These are phyloP conservation scores for Ceriagrion tenellum DNA, from an alignment of 2,888 invertebrate genomes.

Conservation along the genomic window DNA sequence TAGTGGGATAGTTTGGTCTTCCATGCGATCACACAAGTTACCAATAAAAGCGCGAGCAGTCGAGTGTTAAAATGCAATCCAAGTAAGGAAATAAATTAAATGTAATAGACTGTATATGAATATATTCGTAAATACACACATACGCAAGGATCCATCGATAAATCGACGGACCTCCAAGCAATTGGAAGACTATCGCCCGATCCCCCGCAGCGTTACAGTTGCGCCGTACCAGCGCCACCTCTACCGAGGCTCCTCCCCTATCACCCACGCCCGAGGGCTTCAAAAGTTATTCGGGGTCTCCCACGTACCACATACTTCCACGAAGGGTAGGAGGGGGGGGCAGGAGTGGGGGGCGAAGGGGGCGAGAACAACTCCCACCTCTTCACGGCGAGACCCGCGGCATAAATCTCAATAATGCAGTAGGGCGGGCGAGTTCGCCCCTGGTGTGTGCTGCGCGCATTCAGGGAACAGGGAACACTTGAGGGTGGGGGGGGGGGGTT, in stretches of 20 bases:
- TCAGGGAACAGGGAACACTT: background rate
- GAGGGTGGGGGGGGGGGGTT: background rate
- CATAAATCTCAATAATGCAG: constrained; percentile 36
- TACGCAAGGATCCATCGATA: background rate
- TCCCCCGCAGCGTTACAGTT: background rate
- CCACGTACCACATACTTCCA: background rate
- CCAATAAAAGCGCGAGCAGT: no score
- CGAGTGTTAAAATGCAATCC: no score
- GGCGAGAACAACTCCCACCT: background rate
- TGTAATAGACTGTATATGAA: no score
- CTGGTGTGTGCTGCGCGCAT: background rate
- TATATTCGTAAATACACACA: background rate
- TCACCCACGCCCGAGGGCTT: background rate
- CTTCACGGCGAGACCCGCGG: background rate
- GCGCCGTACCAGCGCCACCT: background rate
- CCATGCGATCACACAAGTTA: no score
- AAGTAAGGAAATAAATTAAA: no score
- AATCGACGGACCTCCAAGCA: background rate
- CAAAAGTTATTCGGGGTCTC: background rate
- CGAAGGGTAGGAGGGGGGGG: background rate
- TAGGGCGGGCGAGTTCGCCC: background rate
- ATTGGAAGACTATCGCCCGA: background rate
- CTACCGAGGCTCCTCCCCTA: background rate
- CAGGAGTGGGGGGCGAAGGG: no score
- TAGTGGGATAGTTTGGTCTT: no score